phyloP scores from a whole-genome alignment of 2,113 vertebrate genomes.

The Misgurnus anguillicaudatus region DNA sequence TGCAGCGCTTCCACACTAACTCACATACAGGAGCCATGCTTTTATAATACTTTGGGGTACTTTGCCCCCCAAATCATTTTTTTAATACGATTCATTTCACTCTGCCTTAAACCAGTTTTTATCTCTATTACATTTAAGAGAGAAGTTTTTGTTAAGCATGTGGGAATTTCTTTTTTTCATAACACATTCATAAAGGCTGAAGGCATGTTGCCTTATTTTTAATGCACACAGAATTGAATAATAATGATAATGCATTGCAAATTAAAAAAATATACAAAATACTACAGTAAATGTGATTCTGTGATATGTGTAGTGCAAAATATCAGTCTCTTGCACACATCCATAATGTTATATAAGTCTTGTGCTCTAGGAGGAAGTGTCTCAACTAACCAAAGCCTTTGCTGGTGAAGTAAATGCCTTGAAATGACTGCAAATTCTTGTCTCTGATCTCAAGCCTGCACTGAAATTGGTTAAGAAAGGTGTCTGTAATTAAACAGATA shows the following conservation, averaged over 20 bases:
- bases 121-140: neutral
- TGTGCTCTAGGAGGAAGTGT: neutral
- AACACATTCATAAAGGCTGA: conserved; percentile 7
- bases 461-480: conserved; percentile 23
- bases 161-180: conserved; percentile 1
- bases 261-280: no score
- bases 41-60: neutral
- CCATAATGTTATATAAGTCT: neutral
- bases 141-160: neutral
- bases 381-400: neutral
- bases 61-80: no score
- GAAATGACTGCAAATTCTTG: neutral
- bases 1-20: neutral
- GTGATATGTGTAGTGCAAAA: neutral
- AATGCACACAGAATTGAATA: conserved; percentile 16
- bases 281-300: no score
- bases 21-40: neutral
- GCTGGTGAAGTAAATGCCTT: neutral
- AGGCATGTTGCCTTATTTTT: neutral
- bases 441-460: neutral
- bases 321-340: neutral
- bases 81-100: neutral
- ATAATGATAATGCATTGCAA: neutral
- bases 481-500: neutral
- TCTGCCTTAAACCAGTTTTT: conserved; percentile 22